Percentiles rank a stretch among this genome's conserved stretches.
Conservation (phyloP, 2,797 vertebrate species). For the Oryzias dopingdopingensis region DNA sequence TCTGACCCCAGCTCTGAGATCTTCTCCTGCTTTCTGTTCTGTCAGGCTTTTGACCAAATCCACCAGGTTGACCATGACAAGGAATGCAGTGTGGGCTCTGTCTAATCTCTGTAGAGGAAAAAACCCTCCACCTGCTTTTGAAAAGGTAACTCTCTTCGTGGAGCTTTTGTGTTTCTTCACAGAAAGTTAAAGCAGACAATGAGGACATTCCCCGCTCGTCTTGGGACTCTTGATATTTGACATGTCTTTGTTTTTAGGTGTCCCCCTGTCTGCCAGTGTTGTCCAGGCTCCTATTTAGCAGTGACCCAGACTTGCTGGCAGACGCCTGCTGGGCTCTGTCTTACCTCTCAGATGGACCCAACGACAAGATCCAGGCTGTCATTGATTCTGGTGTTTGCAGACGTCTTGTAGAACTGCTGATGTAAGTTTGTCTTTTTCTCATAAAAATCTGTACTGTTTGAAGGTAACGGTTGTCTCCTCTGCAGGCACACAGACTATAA, state of each 20-base stretch:
- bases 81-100: constrained; percentile 97
- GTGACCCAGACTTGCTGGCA: constrained; percentile 94
- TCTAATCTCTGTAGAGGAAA: constrained; percentile 98
- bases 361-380: constrained; percentile 98
- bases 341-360: constrained; percentile 97
- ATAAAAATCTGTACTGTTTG: not conserved
- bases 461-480: not conserved
- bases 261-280: constrained; percentile 95
- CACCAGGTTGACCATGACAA: constrained; percentile 94
- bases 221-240: too few species aligned
- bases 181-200: too few species aligned
- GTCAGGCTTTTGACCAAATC: constrained; percentile 94
- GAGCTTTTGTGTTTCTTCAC: not conserved
- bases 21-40: constrained; percentile 2
- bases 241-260: constrained; percentile 76
- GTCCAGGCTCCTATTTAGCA: constrained; percentile 95
- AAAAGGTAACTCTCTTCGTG: constrained; percentile 80
- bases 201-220: too few species aligned
- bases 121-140: constrained; percentile 94
- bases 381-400: constrained; percentile 98
- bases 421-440: constrained; percentile 78
- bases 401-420: constrained; percentile 93
- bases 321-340: constrained; percentile 98
- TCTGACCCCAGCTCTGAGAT: not conserved
- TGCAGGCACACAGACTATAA: constrained; percentile 96